Evolutionary conservation across 2,888 invertebrate species (phyloP).

Genomic region (Ferrisia virgata): DNA sequence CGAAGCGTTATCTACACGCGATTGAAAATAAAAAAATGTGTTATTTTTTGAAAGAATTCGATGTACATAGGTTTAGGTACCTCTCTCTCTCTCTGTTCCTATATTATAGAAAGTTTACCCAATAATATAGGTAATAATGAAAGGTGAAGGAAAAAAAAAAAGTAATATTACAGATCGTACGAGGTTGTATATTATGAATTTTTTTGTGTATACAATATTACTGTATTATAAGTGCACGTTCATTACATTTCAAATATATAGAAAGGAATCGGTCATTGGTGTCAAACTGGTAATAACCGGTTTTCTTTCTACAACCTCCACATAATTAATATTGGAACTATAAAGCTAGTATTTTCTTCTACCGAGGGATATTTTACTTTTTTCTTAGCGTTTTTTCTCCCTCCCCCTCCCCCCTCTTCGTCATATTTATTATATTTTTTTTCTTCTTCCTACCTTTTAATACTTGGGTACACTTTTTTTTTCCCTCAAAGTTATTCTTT

Average conservation of each 20-base stretch:
- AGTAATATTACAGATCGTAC: background rate
- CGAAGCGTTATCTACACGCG: no score
- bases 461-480: no score
- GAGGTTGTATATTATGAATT: background rate
- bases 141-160: background rate
- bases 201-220: conserved; percentile 8
- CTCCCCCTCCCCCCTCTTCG: no score
- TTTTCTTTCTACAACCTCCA: conserved; percentile 32
- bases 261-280: conserved; percentile 37
- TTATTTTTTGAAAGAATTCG: no score
- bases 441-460: background rate
- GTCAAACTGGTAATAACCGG: conserved; percentile 43
- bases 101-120: no score
- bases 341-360: conserved; percentile 38
- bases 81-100: no score
- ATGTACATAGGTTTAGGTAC: no score
- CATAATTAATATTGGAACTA: conserved; percentile 35
- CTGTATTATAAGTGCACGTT: conserved; percentile 27
- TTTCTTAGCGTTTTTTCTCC: conserved; percentile 28
- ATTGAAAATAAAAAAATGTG: no score
- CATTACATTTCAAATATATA: conserved; percentile 37
- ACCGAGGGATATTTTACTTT: conserved; percentile 38
- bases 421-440: conserved; percentile 29
- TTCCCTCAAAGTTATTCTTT: background rate
- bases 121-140: background rate